Evolutionary conservation across 2,888 invertebrate species (phyloP), one percentile per base, ranked within the genome.

Genomic region (Bellardia pandia): DNA sequence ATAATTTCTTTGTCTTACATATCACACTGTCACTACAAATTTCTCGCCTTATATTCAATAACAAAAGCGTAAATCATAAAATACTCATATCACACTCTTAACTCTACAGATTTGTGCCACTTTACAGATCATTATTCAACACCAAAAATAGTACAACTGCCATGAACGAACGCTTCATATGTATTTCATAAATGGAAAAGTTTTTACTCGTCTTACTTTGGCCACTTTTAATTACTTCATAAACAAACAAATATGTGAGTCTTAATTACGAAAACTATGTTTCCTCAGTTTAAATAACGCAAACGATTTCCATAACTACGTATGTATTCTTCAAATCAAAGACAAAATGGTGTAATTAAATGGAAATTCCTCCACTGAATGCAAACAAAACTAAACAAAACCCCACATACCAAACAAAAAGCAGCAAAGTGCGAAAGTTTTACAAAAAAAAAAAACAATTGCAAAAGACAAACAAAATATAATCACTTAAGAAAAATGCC

Each of bases 341-440:
- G n/a, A 71, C 51, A 16, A 71, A 77, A 77, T 83, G 64, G 83
- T 77, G 71, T 83, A 77, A 83, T 77, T 77, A 83, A 83, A 83
- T 83, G 83, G 64, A 83, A 83, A 77, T 83, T 77, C 62, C 56
- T 56, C 23, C 6, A 76, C 5, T 48, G 45, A 48, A 45, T 51
- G 33, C 48, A 53, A 42, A 48, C 56, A 60, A 68, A 85, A 66
- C 11, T 56, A 16, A n/a, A 48, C 51, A 64, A 64, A 23, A 23
- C 23, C 23, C 23, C 33, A 7, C 7, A 66, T 30, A 64, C n/a
- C 37, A 79, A 37, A 53, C 1, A 64, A 72, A 64, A 53, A 45
- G 2, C n/a, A 48, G 60, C 48, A 75, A 78, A 79, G 78, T 86
- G 82, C 86, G 82, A 86, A 86, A 74, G 77, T 86, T 77, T 81